Evolutionary conservation across 2,888 invertebrate genomes (phyloP), one percentile per base, ranked within the genome.

Genomic region (Mechanitis messenoides): DNA sequence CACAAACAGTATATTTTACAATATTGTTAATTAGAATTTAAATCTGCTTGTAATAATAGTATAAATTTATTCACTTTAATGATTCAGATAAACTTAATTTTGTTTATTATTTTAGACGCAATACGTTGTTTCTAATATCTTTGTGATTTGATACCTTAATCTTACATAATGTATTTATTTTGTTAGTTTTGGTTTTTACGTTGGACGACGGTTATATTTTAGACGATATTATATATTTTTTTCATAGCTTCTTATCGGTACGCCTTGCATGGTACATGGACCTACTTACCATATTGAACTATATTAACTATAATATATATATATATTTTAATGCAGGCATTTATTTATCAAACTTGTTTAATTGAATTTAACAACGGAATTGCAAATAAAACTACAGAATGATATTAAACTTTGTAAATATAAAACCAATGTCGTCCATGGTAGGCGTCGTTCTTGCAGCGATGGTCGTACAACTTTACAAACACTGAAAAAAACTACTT

Each of bases 391-490:
- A 59, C 42, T 33, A 11, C 55, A 28, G 53, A n/a, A 1, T 54
- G 50, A 53, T 45, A 3, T 56, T 64, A 81, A 6, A 76, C 74
- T 71, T 59, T 78, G 68, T 87, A 87, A 3, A 74, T 60, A 63
- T 86, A 87, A 65, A 87, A 87, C 80, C 80, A 87, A 53, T 80
- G 79, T 46, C 70, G 71, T 1, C 87, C 87, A 61, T 84, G 81
- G 58, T 76, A 76, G 0, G 75, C 50, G 65, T 83, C 78, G 59
- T 80, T 67, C 50, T 69, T 74, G 71, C 85, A 85, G 2, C 76
- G 76, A 5, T 72, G 69, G 11, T 82, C 79, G 63, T 75, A 64
- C 0, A 86, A 2, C 62, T 85, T 85, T 28, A 84, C 78, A 64
- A 87, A 87, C 81, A 88, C 87, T 88, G 80, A 11, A 81, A 83